These are phyloP conservation scores for Capromys pilorides DNA, from an alignment of 2,797 vertebrate genomes.

Conservation along the genomic window DNA sequence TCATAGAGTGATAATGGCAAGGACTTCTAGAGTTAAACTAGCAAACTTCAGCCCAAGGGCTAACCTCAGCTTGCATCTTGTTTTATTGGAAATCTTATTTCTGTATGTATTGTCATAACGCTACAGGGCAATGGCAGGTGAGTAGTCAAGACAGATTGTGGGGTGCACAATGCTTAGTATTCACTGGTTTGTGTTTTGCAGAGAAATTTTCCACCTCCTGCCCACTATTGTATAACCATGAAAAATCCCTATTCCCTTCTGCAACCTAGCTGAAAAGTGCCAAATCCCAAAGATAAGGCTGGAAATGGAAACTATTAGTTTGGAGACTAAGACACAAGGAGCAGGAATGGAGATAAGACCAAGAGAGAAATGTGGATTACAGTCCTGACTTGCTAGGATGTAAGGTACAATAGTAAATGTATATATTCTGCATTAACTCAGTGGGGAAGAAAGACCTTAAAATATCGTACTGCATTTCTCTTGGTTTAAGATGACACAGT, in stretches of 20 bases:
- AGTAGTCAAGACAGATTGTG: neutral
- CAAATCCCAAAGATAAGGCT: neutral
- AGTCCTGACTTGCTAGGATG: neutral
- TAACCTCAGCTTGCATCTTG: neutral
- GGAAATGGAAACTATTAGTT: neutral
- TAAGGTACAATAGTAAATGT: neutral
- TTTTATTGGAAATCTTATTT: neutral
- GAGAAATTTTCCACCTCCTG: neutral
- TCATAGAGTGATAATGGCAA: neutral
- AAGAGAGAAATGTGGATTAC: neutral
- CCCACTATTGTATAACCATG: no score
- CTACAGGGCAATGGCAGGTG: neutral
- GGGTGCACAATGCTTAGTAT: neutral
- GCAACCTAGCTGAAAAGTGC: neutral
- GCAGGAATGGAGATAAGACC: rapidly evolving
- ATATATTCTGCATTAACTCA: neutral
- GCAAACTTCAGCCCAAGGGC: neutral
- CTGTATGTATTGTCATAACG: neutral
- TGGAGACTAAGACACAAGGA: neutral
- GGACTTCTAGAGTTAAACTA: no score
- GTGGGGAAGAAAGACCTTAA: neutral
- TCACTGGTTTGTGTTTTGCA: neutral
- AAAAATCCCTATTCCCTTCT: neutral
- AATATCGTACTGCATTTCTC: neutral
- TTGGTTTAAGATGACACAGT: neutral